Percentiles rank a stretch among this genome's conserved stretches.
phyloP scores from a whole-genome alignment of 1,140 invertebrate genomes.

The Rhynchophorus ferrugineus region DNA sequence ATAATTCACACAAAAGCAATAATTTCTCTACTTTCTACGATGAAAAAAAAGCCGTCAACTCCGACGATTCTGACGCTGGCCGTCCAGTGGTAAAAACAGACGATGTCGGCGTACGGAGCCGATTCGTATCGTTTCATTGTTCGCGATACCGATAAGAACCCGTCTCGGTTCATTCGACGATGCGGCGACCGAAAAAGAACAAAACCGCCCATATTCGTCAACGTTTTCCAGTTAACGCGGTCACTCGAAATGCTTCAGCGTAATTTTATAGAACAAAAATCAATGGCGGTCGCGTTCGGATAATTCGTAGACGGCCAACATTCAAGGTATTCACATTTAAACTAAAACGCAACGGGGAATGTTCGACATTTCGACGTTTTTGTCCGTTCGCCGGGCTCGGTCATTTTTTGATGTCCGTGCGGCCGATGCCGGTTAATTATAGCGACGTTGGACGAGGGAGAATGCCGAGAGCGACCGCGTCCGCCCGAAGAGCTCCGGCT shows the following conservation, averaged over 20 bases:
- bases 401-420: constrained; percentile 7
- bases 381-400: constrained; percentile 5
- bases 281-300: constrained; percentile 26
- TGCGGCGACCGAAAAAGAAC: constrained; percentile 10
- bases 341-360: constrained; percentile 28
- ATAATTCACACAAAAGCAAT: too few species aligned
- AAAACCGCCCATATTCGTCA: constrained; percentile 25
- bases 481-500: too few species aligned
- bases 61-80: too few species aligned
- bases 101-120: too few species aligned
- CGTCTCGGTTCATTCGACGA: not conserved
- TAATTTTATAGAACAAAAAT: constrained; percentile 32
- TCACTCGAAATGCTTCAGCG: constrained; percentile 27
- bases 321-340: constrained; percentile 31
- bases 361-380: constrained; percentile 27
- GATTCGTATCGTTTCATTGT: constrained; percentile 2
- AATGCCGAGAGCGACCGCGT: too few species aligned
- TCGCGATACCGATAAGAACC: not conserved
- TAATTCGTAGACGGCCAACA: constrained; percentile 29
- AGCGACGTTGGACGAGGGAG: too few species aligned
- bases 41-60: too few species aligned
- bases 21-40: too few species aligned
- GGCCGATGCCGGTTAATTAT: not conserved
- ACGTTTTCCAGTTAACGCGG: constrained; percentile 28
- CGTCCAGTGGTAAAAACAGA: too few species aligned